Conservation (phyloP, 2,797 vertebrate species). For the Atherinosoma microstoma region DNA sequence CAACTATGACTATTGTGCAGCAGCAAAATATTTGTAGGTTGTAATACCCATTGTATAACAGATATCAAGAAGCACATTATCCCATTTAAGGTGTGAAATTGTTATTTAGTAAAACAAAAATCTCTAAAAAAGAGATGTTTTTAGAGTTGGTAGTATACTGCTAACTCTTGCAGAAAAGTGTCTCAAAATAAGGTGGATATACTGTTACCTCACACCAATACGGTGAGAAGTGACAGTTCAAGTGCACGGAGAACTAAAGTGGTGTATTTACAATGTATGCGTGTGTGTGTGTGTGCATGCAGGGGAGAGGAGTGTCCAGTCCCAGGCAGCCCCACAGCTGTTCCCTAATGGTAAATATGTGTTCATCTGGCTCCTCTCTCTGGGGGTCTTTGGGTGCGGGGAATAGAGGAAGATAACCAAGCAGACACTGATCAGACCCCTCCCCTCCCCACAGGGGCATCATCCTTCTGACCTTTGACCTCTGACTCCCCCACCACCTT, state of each 20-base stretch:
- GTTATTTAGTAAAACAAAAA: not conserved
- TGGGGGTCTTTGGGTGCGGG: slow-evolving; percentile 77
- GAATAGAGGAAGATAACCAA: slow-evolving; percentile 76
- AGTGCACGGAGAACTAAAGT: slow-evolving; percentile 78
- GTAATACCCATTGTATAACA: not conserved
- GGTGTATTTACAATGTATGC: slow-evolving; percentile 81
- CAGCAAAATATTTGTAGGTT: not conserved
- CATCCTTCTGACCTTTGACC: slow-evolving; percentile 73
- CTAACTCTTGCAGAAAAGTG: slow-evolving; percentile 11
- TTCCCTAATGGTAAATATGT: slow-evolving; percentile 99
- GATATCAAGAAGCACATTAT: slow-evolving; percentile 5
- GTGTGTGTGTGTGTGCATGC: slow-evolving; percentile 86
- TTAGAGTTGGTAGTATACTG: not conserved
- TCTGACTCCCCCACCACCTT: slow-evolving; percentile 63
- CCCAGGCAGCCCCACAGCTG: slow-evolving; percentile 93
- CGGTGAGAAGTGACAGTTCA: slow-evolving; percentile 50
- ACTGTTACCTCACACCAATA: slow-evolving; percentile 38
- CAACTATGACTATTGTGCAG: not conserved
- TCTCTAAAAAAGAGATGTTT: not conserved
- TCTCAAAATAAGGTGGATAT: slow-evolving; percentile 21
- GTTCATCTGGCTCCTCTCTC: slow-evolving; percentile 86
- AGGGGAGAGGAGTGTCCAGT: slow-evolving; percentile 98
- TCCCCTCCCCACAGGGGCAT: slow-evolving; percentile 67
- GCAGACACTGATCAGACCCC: slow-evolving; percentile 65
- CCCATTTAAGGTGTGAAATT: slow-evolving; percentile 4